phyloP scores from a whole-genome alignment of 2,888 invertebrate genomes.

The Mythimna impura region DNA sequence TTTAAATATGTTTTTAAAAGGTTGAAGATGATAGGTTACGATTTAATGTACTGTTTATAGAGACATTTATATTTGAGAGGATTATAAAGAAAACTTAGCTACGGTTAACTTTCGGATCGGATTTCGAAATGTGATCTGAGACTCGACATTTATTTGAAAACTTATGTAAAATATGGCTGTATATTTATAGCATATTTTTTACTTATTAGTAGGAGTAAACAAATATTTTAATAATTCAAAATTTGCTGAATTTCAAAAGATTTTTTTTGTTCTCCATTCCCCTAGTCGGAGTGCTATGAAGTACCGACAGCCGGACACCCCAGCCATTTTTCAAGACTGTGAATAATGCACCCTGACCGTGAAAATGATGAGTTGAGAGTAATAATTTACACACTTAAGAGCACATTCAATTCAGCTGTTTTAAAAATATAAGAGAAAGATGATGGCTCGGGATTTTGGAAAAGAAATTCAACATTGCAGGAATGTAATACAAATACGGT shows the following conservation, averaged over 20 bases:
- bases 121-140: slow-evolving; percentile 29
- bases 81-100: slow-evolving; percentile 33
- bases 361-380: slow-evolving; percentile 47
- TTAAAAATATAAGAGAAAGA: slow-evolving; percentile 7
- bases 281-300: slow-evolving; percentile 39
- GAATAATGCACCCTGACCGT: slow-evolving; percentile 48
- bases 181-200: neutral
- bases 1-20: slow-evolving; percentile 70
- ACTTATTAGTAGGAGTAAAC: neutral
- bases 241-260: neutral
- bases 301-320: slow-evolving; percentile 27
- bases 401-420: slow-evolving; percentile 31
- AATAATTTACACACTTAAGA: slow-evolving; percentile 45
- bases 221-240: neutral
- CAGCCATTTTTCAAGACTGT: slow-evolving; percentile 45
- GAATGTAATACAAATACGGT: neutral
- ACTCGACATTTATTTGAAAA: slow-evolving; percentile 19
- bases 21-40: slow-evolving; percentile 68
- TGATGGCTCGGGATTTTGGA: neutral
- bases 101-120: slow-evolving; percentile 18
- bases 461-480: neutral
- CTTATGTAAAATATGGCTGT: neutral
- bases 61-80: slow-evolving; percentile 45
- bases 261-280: slow-evolving; percentile 5
- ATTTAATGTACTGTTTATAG: slow-evolving; percentile 66